These are phyloP conservation scores for Polyodon spathula DNA, from an alignment of 2,113 vertebrate genomes.

Conservation along the genomic window DNA sequence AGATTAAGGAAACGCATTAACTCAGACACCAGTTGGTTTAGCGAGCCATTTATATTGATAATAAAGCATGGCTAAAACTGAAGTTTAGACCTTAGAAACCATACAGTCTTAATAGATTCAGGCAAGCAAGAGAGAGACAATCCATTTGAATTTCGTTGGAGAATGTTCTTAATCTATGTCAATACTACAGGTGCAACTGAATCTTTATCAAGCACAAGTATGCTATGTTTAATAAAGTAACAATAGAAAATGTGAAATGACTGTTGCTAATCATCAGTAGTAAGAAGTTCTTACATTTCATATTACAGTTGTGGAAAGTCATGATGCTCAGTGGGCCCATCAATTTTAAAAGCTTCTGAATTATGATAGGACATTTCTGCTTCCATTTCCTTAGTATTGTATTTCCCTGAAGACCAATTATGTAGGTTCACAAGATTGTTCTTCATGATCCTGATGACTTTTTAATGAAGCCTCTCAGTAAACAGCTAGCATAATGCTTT, in stretches of 20 bases:
- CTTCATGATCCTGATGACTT: conserved; percentile 62
- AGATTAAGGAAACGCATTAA: too few relatives aligned
- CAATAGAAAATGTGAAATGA: too few relatives aligned
- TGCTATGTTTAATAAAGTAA: too few relatives aligned
- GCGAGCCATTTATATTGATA: conserved; percentile 1
- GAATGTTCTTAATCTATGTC: neutral
- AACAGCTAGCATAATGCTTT: conserved; percentile 49
- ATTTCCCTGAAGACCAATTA: conserved; percentile 55
- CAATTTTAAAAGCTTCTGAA: conserved; percentile 17
- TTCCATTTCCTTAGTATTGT: conserved; percentile 36
- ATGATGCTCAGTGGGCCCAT: conserved; percentile 20
- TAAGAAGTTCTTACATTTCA: too few relatives aligned
- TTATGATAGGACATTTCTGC: conserved; percentile 25
- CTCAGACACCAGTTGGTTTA: neutral
- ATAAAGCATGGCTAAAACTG: conserved; percentile 12
- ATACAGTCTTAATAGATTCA: conserved; percentile 16
- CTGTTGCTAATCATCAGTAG: too few relatives aligned
- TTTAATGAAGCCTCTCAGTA: conserved; percentile 66
- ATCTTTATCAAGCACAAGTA: conserved; percentile 8
- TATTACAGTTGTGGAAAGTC: too few relatives aligned
- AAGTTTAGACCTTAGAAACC: conserved; percentile 15
- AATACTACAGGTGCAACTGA: conserved; percentile 5
- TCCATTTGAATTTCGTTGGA: conserved; percentile 1
- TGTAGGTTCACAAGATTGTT: conserved; percentile 59
- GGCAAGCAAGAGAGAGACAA: neutral